Evolutionary conservation across 2,797 vertebrate genomes (phyloP), one percentile per base, ranked within the genome.

Genomic region (Amblyopsis hoosieri): DNA sequence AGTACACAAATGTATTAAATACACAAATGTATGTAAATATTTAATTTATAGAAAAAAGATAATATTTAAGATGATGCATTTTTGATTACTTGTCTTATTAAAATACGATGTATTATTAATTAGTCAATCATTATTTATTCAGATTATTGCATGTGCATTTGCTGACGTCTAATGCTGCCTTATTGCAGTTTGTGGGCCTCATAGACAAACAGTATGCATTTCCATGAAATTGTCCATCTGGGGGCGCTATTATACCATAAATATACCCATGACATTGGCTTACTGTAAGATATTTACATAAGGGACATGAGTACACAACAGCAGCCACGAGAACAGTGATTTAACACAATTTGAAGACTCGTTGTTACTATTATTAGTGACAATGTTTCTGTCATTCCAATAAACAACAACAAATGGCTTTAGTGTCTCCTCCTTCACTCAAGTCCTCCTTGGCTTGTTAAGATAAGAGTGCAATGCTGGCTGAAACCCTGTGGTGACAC

Each of bases 381-480:
- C 52, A n/a, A 42, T 54, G 67, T 70, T 58, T 23, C 71, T 75
- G 60, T 83, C 81, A 77, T 73, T 42, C 37, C 37, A 42, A 37
- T 66, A 57, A 81, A 80, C 73, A 66, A 88, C 78, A 79, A 80
- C 52, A 79, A 65, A 89, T 90, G 87, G 88, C 89, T 89, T 89
- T 78, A 83, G 77, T 78, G 69, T 82, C 74, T 76, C 81, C 75
- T 58, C 72, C 64, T 53, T 66, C 68, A 64, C 66, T 78, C 54
- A n/a, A 58, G 65, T 78, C 65, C 67, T 90, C 83, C 87, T 83
- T 91, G 87, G 90, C 90, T 88, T 88, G 80, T 85, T 85, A 62
- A 84, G 80, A 79, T 75, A 84, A 88, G 84, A 91, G 90, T 91
- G 89, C 91, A 91, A 91, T 90, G 85, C 86, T 88, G 81, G 79